Conservation (phyloP, 2,113 vertebrate genomes). For the Saguinus midas region DNA sequence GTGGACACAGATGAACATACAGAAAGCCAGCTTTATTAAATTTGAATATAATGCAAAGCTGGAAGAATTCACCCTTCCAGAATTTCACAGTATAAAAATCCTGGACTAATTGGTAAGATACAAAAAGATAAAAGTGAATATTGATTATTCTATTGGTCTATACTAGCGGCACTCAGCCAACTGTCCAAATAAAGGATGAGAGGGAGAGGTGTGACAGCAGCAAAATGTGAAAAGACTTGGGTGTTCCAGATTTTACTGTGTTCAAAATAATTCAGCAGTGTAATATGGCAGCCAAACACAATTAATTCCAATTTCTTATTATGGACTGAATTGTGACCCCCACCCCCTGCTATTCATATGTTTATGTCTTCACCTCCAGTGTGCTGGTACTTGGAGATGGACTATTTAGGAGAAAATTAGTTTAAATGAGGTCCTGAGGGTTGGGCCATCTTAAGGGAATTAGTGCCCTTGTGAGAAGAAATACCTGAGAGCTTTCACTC, state of each 20-base stretch:
- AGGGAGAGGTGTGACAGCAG: background rate
- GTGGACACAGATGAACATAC: background rate
- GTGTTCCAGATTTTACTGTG: background rate
- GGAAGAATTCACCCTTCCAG: background rate
- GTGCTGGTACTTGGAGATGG: background rate
- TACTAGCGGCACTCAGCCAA: background rate
- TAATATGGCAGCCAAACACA: background rate
- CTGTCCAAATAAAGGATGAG: background rate
- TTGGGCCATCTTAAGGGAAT: background rate
- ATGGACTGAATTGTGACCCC: background rate
- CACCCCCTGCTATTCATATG: accelerated
- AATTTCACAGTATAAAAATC: background rate
- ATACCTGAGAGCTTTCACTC: background rate
- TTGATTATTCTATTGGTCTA: background rate
- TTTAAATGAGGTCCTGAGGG: background rate
- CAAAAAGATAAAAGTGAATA: background rate
- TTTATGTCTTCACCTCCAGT: background rate
- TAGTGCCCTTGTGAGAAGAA: background rate
- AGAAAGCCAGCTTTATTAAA: background rate
- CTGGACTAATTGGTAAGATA: background rate
- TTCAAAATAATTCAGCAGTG: background rate
- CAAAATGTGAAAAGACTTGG: background rate
- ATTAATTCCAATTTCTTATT: background rate
- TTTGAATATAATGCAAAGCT: background rate
- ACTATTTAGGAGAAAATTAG: background rate